phyloP scores from a whole-genome alignment of 2,113 vertebrate genomes.

The Scartelaos histophorus region DNA sequence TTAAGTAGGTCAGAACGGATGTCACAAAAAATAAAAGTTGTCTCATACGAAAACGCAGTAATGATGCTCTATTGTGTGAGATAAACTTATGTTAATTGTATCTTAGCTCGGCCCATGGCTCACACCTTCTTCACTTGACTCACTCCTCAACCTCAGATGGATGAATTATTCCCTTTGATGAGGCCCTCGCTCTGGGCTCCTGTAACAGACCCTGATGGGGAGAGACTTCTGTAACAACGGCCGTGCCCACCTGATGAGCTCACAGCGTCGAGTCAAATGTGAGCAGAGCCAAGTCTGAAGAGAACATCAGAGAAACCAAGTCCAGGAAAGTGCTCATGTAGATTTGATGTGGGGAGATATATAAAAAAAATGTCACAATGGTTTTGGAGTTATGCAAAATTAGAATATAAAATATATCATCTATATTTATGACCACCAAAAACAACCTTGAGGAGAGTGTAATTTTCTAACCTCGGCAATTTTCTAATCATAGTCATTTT shows the following conservation, averaged over 20 bases:
- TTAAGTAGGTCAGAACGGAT: conserved; percentile 7
- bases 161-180: conserved; percentile 80
- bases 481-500: no score
- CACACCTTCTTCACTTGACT: conserved; percentile 48
- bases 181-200: conserved; percentile 42
- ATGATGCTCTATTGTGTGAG: conserved; percentile 1
- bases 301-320: neutral
- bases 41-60: conserved; percentile 11
- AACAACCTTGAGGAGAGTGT: no score
- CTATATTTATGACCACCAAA: no score
- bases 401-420: no score
- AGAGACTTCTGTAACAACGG: conserved; percentile 17
- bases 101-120: conserved; percentile 48
- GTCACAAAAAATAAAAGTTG: conserved; percentile 19
- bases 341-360: no score
- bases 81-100: conserved; percentile 46
- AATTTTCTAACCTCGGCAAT: no score
- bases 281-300: neutral
- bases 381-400: no score
- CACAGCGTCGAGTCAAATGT: neutral
- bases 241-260: conserved; percentile 45
- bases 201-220: conserved; percentile 24
- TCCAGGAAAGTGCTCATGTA: no score
- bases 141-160: conserved; percentile 30
- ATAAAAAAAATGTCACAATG: no score